phyloP scores from a whole-genome alignment of 2,113 vertebrate genomes.

The Aspidoscelis tigris region DNA sequence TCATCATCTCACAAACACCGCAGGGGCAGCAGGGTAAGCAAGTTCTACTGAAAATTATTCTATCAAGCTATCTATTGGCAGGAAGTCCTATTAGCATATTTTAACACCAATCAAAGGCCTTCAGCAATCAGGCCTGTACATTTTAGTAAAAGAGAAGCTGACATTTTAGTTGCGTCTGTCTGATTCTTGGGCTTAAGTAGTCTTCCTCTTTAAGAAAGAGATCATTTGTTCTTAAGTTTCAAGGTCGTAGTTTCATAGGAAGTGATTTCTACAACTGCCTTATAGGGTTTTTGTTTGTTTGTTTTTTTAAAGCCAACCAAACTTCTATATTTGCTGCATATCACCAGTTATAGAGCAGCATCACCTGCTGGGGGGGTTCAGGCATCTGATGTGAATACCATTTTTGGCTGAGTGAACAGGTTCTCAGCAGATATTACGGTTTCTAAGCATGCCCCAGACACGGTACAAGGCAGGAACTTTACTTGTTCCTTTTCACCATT shows the following conservation, averaged over 20 bases:
- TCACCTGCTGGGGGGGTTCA: neutral
- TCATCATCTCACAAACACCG: slow-evolving; percentile 97
- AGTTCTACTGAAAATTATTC: neutral
- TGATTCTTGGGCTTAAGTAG: neutral
- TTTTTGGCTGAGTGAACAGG: neutral
- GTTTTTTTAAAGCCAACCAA: neutral
- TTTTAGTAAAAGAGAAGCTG: neutral
- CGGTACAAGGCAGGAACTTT: neutral
- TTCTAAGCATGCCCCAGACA: neutral
- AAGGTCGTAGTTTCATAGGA: neutral
- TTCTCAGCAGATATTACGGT: neutral
- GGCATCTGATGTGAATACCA: neutral
- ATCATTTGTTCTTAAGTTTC: neutral
- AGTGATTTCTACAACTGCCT: too few relatives aligned
- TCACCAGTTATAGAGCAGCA: neutral
- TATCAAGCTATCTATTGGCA: neutral
- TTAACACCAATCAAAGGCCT: neutral
- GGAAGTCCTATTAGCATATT: neutral
- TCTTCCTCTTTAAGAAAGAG: neutral
- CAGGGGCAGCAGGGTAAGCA: slow-evolving; percentile 93
- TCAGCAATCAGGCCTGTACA: neutral
- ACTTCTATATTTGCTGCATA: neutral
- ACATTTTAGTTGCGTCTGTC: neutral
- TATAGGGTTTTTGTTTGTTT: too few relatives aligned
- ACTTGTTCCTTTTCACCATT: neutral